Evolutionary conservation across 2,113 vertebrate species (phyloP).

Genomic region (Rhagologus leucostigma): DNA sequence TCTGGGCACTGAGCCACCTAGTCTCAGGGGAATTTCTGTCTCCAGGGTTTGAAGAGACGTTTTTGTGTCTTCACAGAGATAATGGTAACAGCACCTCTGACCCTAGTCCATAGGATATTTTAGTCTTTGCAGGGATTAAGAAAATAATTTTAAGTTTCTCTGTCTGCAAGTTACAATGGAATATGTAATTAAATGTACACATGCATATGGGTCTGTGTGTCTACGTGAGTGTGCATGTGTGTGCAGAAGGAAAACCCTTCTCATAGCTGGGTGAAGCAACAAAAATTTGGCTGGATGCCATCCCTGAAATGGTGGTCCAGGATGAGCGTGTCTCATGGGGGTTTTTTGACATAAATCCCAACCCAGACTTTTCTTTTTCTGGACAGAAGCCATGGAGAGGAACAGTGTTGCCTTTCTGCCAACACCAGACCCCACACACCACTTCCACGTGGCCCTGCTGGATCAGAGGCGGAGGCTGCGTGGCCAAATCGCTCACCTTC

Average conservation of each 20-base stretch:
- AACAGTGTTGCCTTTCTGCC: background rate
- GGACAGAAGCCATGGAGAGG: conserved; percentile 62
- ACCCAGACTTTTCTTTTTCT: background rate
- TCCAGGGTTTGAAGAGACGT: background rate
- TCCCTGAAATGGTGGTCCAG: background rate
- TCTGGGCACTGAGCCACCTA: background rate
- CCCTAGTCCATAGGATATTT: background rate
- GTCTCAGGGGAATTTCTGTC: background rate
- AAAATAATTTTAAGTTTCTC: background rate
- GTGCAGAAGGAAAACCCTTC: background rate
- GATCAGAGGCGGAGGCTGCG: conserved; percentile 64
- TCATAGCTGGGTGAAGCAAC: background rate
- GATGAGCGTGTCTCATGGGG: background rate
- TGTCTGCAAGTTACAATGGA: background rate
- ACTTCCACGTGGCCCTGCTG: conserved; percentile 61
- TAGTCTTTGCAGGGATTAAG: background rate
- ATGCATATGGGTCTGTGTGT: background rate
- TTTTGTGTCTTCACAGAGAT: background rate
- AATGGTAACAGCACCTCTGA: background rate
- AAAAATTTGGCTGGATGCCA: background rate
- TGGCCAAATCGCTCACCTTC: conserved; percentile 66
- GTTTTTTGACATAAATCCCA: background rate
- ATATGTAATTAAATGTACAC: background rate
- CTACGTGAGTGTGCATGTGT: background rate
- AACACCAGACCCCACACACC: conserved; percentile 18